Base-by-base conservation (phyloP, 2,888 invertebrate genomes). In the Eupithecia inturbata region DNA sequence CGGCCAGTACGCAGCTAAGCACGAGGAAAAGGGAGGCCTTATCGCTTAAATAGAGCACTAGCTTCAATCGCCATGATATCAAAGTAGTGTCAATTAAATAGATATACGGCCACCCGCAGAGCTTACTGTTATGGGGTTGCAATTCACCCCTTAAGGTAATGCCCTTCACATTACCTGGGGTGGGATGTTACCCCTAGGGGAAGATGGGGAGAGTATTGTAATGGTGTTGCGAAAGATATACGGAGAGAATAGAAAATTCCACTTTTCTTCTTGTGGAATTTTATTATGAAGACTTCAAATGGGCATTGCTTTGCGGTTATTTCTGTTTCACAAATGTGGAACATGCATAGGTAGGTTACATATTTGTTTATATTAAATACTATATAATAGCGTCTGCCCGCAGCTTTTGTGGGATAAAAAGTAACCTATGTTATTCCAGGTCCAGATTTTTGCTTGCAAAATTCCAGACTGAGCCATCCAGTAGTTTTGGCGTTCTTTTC, bases 41-140 rank as follows among this genome's bases (percentile, higher is more conserved):
- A n/a, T n/a, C n/a, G n/a, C n/a, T n/a, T n/a, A n/a, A 41, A 66
- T 28, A 66, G 6, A 66, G 70, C 63, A 57, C 7, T 45, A 57
- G 22, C 53, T 57, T 45, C 36, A 57, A 45, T 36, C 67, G 67
- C 28, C 66, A 66, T 45, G 49, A 41, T 57, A 72, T 70, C 66
- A 70, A 71, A 76, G 68, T 68, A 69, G 72, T 80, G 80, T 80
- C 80, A 80, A 80, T 80, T 80, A 80, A 70, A 72, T 77, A 77
- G 76, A 80, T 74, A 75, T 78, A 80, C 72, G 72, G 74, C 70
- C 31, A 62, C 76, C 76, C 71, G 72, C 33, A 60, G 57, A 36
- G 72, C 72, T 73, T 67, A 75, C 62, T 49, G 71, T 71, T 76
- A 73, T 73, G 62, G 76, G 73, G 66, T 53, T 60, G 60, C 66